Percentiles rank a stretch among this genome's conserved stretches.
phyloP scores from a whole-genome alignment of 2,113 vertebrate genomes.

The Poeciliopsis retropinna region DNA sequence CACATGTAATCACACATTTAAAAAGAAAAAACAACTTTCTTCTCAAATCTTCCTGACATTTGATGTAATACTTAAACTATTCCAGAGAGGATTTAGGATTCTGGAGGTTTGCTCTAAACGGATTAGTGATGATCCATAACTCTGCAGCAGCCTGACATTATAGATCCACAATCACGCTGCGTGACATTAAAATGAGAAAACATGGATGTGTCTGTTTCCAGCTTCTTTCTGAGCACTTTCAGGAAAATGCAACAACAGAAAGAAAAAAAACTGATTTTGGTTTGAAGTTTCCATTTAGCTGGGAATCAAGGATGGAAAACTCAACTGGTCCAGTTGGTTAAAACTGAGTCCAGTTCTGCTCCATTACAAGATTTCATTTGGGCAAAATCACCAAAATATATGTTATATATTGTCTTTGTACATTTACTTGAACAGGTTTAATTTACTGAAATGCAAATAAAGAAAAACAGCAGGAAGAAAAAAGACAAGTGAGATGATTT shows the following conservation, averaged over 20 bases:
- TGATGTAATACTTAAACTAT: conserved; percentile 59
- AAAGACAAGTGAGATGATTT: too few relatives aligned
- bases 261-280: background rate
- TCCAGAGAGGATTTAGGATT: conserved; percentile 58
- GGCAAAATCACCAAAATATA: background rate
- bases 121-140: conserved; percentile 56
- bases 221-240: background rate
- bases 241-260: background rate
- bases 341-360: background rate
- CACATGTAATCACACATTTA: conserved; percentile 28
- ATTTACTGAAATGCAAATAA: background rate
- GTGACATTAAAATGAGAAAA: conserved; percentile 30
- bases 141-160: conserved; percentile 52
- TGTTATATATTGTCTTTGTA: background rate
- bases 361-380: background rate
- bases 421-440: background rate
- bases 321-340: background rate
- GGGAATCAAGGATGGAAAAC: background rate
- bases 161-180: conserved; percentile 45
- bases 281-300: conserved; percentile 3
- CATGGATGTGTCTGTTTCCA: conserved; percentile 23
- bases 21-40: conserved; percentile 28
- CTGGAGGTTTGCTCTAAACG: conserved; percentile 56
- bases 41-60: conserved; percentile 68
- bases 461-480: background rate